Evolutionary conservation across 2,797 vertebrate species (phyloP).

Genomic region (Pyrrhura leucotis): DNA sequence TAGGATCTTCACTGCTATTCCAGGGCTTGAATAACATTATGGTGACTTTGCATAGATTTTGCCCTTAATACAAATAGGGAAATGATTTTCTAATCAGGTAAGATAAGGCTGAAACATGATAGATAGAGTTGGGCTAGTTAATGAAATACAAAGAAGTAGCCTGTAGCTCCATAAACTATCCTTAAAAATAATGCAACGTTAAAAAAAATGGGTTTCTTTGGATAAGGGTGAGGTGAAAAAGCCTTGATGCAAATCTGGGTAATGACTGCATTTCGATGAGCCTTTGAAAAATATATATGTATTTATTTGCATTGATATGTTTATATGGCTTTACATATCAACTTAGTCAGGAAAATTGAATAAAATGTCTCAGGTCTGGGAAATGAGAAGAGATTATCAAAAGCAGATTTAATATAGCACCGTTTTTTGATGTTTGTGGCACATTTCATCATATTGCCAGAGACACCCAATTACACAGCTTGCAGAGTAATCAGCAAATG

Average conservation of each 20-base stretch:
- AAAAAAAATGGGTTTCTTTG: background rate
- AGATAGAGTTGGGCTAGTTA: background rate
- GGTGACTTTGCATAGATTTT: constrained; percentile 62
- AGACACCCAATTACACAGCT: constrained; percentile 72
- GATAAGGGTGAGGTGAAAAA: background rate
- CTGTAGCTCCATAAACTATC: background rate
- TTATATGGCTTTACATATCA: constrained; percentile 75
- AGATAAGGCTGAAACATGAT: constrained; percentile 39
- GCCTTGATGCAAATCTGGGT: constrained; percentile 46
- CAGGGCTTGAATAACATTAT: constrained; percentile 40
- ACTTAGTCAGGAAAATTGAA: constrained; percentile 74
- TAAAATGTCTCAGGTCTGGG: constrained; percentile 82
- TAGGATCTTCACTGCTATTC: constrained; percentile 16
- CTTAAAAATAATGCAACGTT: constrained; percentile 23
- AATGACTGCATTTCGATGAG: constrained; percentile 54
- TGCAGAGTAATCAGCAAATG: constrained; percentile 70
- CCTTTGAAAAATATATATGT: constrained; percentile 47
- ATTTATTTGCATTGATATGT: constrained; percentile 72
- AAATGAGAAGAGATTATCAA: constrained; percentile 76
- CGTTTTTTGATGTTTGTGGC: constrained; percentile 70
- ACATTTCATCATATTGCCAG: constrained; percentile 70
- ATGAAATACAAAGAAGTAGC: constrained; percentile 23
- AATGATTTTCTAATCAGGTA: constrained; percentile 51
- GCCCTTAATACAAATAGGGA: constrained; percentile 38
- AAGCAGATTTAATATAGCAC: constrained; percentile 74